These are phyloP conservation scores for Danaus plexippus DNA, from an alignment of 1,140 invertebrate genomes.

Conservation along the genomic window DNA sequence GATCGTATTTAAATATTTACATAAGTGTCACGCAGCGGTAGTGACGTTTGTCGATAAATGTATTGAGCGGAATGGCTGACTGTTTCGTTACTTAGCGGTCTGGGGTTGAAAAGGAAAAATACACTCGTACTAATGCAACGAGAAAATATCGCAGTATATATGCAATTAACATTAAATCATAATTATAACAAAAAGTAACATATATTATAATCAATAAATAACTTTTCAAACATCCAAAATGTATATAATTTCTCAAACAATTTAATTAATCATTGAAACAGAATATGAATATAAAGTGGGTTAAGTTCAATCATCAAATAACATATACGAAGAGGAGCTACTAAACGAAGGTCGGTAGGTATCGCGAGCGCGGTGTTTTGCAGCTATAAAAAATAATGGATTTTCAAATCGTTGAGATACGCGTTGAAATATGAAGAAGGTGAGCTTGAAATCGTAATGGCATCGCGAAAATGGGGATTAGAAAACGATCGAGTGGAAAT, in stretches of 20 bases:
- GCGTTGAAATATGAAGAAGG: constrained; percentile 65
- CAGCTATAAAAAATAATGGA: constrained; percentile 70
- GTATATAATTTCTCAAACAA: too few species aligned
- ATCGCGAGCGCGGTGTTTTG: constrained; percentile 46
- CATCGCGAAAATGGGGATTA: constrained; percentile 68
- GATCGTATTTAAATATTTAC: constrained; percentile 75
- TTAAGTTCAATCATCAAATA: too few species aligned
- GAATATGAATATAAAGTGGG: too few species aligned
- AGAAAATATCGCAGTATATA: too few species aligned
- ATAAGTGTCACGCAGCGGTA: constrained; percentile 71
- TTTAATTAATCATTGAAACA: too few species aligned
- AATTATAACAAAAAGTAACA: too few species aligned
- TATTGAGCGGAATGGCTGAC: constrained; percentile 59
- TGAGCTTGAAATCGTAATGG: constrained; percentile 67
- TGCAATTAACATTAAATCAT: too few species aligned
- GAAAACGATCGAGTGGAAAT: constrained; percentile 65
- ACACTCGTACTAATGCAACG: constrained; percentile 1
- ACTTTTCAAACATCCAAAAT: too few species aligned
- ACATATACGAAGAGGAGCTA: constrained; percentile 35
- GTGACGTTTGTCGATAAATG: constrained; percentile 68
- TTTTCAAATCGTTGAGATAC: constrained; percentile 69
- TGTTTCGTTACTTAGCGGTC: constrained; percentile 28
- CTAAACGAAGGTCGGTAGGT: constrained; percentile 45
- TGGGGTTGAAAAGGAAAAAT: constrained; percentile 20
- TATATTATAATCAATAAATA: too few species aligned